Conservation (phyloP, 2,113 vertebrate genomes). For the Semnornis frantzii region DNA sequence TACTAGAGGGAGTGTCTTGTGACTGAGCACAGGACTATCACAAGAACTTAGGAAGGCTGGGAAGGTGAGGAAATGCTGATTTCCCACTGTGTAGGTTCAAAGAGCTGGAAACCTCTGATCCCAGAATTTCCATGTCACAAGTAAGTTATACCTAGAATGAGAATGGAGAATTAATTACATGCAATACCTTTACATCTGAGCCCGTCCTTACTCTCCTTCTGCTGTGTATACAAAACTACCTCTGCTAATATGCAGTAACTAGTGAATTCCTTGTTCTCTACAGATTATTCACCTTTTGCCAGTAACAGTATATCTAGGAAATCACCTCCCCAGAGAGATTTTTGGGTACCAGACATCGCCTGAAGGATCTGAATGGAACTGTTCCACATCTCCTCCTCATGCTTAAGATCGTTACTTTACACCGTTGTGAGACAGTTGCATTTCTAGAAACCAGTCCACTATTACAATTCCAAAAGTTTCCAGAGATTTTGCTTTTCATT, state of each 20-base stretch:
- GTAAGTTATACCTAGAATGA: conserved; percentile 44
- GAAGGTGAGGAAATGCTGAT: background rate
- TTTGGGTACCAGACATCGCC: background rate
- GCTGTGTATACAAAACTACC: background rate
- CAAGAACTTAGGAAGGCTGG: background rate
- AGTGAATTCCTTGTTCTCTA: background rate
- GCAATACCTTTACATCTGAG: background rate
- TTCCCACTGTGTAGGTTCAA: background rate
- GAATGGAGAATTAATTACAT: conserved; percentile 22
- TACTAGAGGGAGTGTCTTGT: background rate
- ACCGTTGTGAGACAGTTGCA: background rate
- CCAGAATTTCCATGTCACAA: background rate
- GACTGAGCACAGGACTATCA: background rate
- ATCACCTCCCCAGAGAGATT: background rate
- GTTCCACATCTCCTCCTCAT: background rate
- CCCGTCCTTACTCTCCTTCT: background rate
- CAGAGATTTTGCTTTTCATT: background rate
- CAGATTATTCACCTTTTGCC: background rate
- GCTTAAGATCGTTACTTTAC: background rate
- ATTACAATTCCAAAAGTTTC: background rate
- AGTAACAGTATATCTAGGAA: background rate
- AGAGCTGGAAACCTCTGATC: background rate
- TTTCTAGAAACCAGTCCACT: background rate
- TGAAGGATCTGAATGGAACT: background rate
- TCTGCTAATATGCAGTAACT: background rate